Percentiles rank a stretch among this genome's conserved stretches.
These are phyloP conservation scores for Cephus spinipes DNA, from an alignment of 2,888 invertebrate species.

Conservation along the genomic window DNA sequence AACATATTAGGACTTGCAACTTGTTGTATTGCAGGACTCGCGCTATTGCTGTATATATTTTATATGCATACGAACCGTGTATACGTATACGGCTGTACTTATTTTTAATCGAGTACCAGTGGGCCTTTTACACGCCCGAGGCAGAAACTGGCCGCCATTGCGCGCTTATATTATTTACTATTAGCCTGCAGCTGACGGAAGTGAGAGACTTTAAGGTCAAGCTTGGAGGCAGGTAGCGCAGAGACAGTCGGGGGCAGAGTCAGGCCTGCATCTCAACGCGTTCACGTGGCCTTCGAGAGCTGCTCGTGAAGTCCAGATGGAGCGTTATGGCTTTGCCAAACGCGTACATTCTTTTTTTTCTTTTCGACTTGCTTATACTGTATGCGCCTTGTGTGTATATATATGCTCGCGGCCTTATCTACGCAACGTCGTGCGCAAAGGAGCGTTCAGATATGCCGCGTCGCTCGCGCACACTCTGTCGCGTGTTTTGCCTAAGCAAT, in stretches of 20 bases:
- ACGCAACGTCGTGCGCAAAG: too few relatives aligned
- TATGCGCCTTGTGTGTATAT: too few relatives aligned
- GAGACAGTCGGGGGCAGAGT: too few relatives aligned
- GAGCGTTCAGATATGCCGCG: too few relatives aligned
- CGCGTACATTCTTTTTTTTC: neutral
- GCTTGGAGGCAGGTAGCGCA: slow-evolving; percentile 36
- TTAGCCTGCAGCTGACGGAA: slow-evolving; percentile 64
- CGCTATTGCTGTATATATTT: too few relatives aligned
- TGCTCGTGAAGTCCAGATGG: slow-evolving; percentile 1
- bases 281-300: slow-evolving; percentile 53
- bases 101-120: neutral
- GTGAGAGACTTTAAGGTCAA: slow-evolving; percentile 59
- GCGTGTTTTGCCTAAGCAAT: neutral
- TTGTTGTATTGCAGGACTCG: too few relatives aligned
- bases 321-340: slow-evolving; percentile 1
- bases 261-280: slow-evolving; percentile 57
- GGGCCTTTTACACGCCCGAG: neutral
- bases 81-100: neutral
- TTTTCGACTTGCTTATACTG: neutral
- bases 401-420: neutral
- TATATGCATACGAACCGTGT: neutral
- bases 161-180: slow-evolving; percentile 51
- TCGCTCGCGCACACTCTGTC: too few relatives aligned
- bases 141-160: neutral
- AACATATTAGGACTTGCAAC: too few relatives aligned